Conservation (phyloP, 2,797 vertebrate species). For the Oreochromis mossambicus region DNA sequence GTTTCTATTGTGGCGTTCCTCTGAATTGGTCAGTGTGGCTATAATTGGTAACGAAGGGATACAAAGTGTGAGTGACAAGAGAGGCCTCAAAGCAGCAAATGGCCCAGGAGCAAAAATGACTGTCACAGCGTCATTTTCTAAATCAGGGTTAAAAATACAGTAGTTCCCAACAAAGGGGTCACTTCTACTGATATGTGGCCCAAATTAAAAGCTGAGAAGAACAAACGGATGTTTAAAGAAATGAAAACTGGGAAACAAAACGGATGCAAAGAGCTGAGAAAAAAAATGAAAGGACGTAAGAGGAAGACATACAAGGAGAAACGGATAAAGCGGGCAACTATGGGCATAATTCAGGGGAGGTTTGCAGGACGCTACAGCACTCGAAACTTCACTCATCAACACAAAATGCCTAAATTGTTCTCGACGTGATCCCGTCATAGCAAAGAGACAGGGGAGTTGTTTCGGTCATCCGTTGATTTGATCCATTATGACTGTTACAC, state of each 20-base stretch:
- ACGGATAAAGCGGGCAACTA: neutral
- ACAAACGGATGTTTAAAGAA: neutral
- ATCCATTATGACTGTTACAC: constrained; percentile 83
- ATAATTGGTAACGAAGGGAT: constrained; percentile 34
- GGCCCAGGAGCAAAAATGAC: constrained; percentile 44
- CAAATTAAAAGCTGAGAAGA: neutral
- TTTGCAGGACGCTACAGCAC: constrained; percentile 51
- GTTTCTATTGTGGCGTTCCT: neutral
- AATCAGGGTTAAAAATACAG: constrained; percentile 57
- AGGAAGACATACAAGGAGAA: neutral
- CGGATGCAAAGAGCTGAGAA: neutral
- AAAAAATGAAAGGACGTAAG: neutral
- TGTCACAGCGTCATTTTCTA: constrained; percentile 43
- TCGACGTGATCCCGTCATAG: constrained; percentile 76
- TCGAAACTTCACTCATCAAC: constrained; percentile 76
- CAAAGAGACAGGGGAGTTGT: constrained; percentile 74
- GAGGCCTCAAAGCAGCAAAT: constrained; percentile 33
- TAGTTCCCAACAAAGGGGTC: constrained; percentile 26
- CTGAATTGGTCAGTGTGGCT: constrained; percentile 47
- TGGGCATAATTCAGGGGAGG: constrained; percentile 35
- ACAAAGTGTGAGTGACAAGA: constrained; percentile 60
- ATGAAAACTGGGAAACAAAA: neutral
- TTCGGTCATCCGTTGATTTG: constrained; percentile 79
- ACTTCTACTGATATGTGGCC: constrained; percentile 31
- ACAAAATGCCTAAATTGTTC: constrained; percentile 72